A percentile compares a stretch with the other conserved stretches of the same genome.
Evolutionary conservation across 2,113 vertebrate genomes (phyloP).

Genomic region (Misgurnus mizolepis): DNA sequence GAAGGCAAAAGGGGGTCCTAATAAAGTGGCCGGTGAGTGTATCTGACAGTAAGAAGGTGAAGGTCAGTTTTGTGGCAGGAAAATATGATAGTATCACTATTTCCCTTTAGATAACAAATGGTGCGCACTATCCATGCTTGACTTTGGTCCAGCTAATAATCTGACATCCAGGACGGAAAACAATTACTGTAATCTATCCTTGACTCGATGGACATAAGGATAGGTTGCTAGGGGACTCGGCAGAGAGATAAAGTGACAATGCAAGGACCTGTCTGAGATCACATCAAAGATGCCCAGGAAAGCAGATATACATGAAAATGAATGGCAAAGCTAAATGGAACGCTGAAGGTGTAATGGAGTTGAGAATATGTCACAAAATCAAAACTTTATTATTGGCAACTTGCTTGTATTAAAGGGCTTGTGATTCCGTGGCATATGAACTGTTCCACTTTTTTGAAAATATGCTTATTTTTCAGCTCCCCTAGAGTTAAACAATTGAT

Average conservation of each 20-base stretch:
- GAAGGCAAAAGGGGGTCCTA: too few species aligned
- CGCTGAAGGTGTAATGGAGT: background rate
- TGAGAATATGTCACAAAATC: too few species aligned
- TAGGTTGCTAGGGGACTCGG: conserved; percentile 26
- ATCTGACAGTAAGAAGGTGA: conserved; percentile 33
- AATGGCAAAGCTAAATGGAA: background rate
- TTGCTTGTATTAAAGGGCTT: too few species aligned
- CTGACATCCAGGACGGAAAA: conserved; percentile 36
- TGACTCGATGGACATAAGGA: conserved; percentile 42
- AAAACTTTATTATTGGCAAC: too few species aligned
- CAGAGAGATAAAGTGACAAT: conserved; percentile 40
- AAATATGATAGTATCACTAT: conserved; percentile 46
- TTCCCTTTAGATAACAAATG: conserved; percentile 43
- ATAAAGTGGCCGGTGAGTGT: background rate
- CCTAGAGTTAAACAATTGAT: too few species aligned
- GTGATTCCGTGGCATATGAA: too few species aligned
- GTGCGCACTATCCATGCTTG: conserved; percentile 7
- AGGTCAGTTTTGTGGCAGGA: conserved; percentile 22
- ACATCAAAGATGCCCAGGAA: background rate
- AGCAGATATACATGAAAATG: background rate
- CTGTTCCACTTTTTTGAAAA: too few species aligned
- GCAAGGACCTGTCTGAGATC: conserved; percentile 43
- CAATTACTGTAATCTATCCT: conserved; percentile 55
- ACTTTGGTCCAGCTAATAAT: conserved; percentile 38
- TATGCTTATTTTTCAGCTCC: too few species aligned